Evolutionary conservation across 2,797 vertebrate species (phyloP).

Genomic region (Chloroceryle amazona): DNA sequence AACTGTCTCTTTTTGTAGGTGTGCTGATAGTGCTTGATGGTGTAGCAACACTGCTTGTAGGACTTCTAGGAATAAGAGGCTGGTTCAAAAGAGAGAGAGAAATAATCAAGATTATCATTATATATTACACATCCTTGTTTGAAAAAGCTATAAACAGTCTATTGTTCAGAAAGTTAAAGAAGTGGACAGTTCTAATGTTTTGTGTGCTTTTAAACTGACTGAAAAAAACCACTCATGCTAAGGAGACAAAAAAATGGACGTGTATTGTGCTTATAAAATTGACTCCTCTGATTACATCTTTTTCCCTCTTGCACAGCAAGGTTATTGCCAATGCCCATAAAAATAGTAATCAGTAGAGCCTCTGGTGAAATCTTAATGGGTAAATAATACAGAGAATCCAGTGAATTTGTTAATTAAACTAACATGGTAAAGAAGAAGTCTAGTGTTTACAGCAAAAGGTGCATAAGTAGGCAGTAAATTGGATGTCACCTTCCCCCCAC

Average conservation of each 20-base stretch:
- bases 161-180: not conserved
- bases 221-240: constrained; percentile 1
- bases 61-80: constrained; percentile 97
- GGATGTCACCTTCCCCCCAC: constrained; percentile 18
- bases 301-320: not conserved
- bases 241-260: not conserved
- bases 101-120: constrained; percentile 63
- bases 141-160: not conserved
- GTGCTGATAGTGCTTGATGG: constrained; percentile 97
- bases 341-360: not conserved
- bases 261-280: not conserved
- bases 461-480: constrained; percentile 29
- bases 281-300: not conserved
- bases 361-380: not conserved
- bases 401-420: constrained; percentile 40
- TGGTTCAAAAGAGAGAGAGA: constrained; percentile 81
- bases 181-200: not conserved
- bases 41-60: constrained; percentile 94
- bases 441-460: constrained; percentile 37
- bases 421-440: constrained; percentile 5
- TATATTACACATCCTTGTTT: not conserved
- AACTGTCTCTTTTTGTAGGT: constrained; percentile 95
- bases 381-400: not conserved
- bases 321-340: not conserved
- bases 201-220: constrained; percentile 40